Evolutionary conservation across 2,797 vertebrate genomes (phyloP), one percentile per base, ranked within the genome.

Genomic region (Acanthurus leucopareius): DNA sequence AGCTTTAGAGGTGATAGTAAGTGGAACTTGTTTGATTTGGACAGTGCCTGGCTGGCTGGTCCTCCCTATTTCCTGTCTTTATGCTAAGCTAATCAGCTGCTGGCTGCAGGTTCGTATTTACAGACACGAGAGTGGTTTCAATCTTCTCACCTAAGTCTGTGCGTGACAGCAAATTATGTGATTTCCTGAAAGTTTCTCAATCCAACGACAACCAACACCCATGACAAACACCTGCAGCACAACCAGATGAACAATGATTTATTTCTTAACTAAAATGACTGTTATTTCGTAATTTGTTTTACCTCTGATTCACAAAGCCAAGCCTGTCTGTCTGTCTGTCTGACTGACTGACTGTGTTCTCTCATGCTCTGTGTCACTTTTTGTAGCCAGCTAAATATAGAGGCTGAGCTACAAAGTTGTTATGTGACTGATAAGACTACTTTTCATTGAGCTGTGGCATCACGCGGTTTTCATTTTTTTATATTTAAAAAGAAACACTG

Each of bases 261-360:
- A 72, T 66, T 77, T n/a, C 5, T 7, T n/a, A 54, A 56, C 28
- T 32, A 32, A 32, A 32, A 32, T 32, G 28, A 32, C 28, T 32
- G 28, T 32, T 32, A 32, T 32, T 32, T 32, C 28, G 28, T 32
- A 32, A 32, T 32, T 32, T 32, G 28, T 32, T 32, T 4, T 32
- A 58, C 61, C 14, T 64, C 20, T 73, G 62, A 73, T 45, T 74
- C 75, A 77, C 44, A 32, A 14, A 0, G 5, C 42, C 72, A 49
- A 79, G 47, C 44, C 61, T 60, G 51, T 32, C 51, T 63, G 63
- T 6, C 19, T 59, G 51, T 28, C 51, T 53, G 3, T 32, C 28
- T 32, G 28, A 4, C 28, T 32, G 28, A 2, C 28, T 28, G 28
- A 28, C 28, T 25, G 40, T 22, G 76, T 51, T 17, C 40, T 20